These are phyloP conservation scores for Spodoptera frugiperda DNA, from an alignment of 1,140 invertebrate species.

Conservation along the genomic window DNA sequence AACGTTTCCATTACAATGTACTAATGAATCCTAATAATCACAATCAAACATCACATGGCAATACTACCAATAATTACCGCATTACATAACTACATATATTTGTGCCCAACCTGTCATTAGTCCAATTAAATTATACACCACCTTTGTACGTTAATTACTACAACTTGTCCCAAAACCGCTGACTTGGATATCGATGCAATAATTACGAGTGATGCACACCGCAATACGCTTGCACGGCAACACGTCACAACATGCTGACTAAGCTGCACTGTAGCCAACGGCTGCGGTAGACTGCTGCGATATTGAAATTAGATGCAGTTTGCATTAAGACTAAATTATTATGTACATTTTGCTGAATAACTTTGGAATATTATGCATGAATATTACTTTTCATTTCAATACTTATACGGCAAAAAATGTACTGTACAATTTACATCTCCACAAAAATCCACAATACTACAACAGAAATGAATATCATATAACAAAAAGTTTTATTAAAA, in stretches of 20 bases:
- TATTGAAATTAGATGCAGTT: slow-evolving; percentile 2
- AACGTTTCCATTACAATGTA: too few species aligned
- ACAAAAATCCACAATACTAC: too few species aligned
- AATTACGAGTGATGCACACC: slow-evolving; percentile 15
- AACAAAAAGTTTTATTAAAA: too few species aligned
- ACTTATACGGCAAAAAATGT: too few species aligned
- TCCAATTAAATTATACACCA: not conserved
- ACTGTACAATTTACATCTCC: too few species aligned
- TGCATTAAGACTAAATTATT: slow-evolving; percentile 7
- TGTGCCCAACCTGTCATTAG: not conserved
- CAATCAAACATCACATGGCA: not conserved
- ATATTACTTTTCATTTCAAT: too few species aligned
- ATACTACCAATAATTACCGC: not conserved
- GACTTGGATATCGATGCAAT: slow-evolving; percentile 23
- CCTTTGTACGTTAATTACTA: slow-evolving; percentile 5
- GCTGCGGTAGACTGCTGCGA: not conserved
- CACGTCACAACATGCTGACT: slow-evolving; percentile 17
- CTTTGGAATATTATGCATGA: too few species aligned
- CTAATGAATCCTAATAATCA: not conserved
- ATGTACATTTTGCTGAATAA: slow-evolving; percentile 4
- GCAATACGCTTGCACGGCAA: slow-evolving; percentile 33
- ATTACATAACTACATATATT: not conserved
- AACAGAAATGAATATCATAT: too few species aligned
- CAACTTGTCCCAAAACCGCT: slow-evolving; percentile 11
- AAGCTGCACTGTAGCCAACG: slow-evolving; percentile 6